Evolutionary conservation across 1,140 invertebrate genomes (phyloP).

Genomic region (Bilobella aurantiaca): DNA sequence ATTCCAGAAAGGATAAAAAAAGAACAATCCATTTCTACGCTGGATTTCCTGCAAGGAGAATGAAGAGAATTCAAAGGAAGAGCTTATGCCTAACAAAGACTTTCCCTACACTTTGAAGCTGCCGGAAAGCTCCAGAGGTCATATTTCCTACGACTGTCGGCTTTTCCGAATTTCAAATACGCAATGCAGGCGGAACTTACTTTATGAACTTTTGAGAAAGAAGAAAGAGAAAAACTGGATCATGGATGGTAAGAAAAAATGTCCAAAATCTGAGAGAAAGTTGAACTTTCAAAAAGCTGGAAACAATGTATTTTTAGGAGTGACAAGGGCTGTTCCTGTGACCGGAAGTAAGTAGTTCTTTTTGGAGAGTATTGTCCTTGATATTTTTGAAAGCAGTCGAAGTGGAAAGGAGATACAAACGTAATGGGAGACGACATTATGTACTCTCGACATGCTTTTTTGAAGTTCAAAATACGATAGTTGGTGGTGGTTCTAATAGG

Average conservation of each 20-base stretch:
- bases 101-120: not conserved
- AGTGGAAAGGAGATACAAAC: not conserved
- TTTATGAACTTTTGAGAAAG: too few species aligned
- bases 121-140: too few species aligned
- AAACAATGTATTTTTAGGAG: not conserved
- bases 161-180: too few species aligned
- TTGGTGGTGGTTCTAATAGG: not conserved
- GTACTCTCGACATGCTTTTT: not conserved
- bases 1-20: not conserved
- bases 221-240: too few species aligned
- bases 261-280: not conserved
- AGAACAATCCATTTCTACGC: not conserved
- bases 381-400: not conserved
- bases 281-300: too few species aligned
- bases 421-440: not conserved
- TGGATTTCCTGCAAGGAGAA: not conserved
- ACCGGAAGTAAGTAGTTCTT: not conserved
- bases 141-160: too few species aligned
- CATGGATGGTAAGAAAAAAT: too few species aligned
- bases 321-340: not conserved
- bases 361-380: not conserved
- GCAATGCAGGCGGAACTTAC: too few species aligned
- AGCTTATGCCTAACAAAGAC: not conserved
- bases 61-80: too few species aligned
- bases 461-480: not conserved